phyloP scores from a whole-genome alignment of 2,797 vertebrate species.

The Gambusia yucatana region DNA sequence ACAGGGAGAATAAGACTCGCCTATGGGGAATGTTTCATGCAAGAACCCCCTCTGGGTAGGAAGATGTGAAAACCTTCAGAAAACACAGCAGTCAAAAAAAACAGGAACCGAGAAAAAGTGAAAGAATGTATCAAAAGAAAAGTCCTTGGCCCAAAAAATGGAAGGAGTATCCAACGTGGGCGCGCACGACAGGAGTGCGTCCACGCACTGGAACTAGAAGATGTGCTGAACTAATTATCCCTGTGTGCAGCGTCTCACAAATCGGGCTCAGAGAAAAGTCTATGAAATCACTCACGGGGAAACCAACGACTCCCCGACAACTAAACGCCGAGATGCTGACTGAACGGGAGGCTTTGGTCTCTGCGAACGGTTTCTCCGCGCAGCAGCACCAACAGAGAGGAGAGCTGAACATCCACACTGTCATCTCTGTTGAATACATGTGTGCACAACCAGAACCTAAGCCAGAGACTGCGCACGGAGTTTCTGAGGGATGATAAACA shows the following conservation, averaged over 20 bases:
- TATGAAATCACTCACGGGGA: constrained; percentile 22
- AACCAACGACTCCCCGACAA: constrained; percentile 42
- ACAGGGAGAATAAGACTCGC: background rate
- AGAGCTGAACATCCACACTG: constrained; percentile 15
- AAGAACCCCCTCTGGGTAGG: background rate
- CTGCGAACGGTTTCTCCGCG: constrained; percentile 40
- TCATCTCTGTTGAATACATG: constrained; percentile 1
- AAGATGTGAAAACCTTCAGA: background rate
- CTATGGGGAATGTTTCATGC: background rate
- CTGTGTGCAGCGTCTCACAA: constrained; percentile 25
- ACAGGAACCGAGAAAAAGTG: background rate
- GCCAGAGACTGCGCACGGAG: constrained; percentile 62
- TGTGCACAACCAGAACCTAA: background rate
- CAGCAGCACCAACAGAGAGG: constrained; percentile 31
- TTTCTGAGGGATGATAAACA: constrained; percentile 66
- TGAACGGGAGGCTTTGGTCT: constrained; percentile 50
- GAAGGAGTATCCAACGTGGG: constrained; percentile 61
- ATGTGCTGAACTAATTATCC: constrained; percentile 52
- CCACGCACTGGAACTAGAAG: constrained; percentile 41
- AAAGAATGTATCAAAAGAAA: constrained; percentile 53
- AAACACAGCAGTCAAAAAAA: background rate
- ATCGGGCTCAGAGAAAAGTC: constrained; percentile 14
- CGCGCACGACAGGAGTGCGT: constrained; percentile 54
- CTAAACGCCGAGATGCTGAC: constrained; percentile 45
- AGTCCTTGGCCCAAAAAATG: constrained; percentile 81